Evolutionary conservation across 2,113 vertebrate genomes (phyloP), one percentile per base, ranked within the genome.

Genomic region (Actenoides lindsayi): DNA sequence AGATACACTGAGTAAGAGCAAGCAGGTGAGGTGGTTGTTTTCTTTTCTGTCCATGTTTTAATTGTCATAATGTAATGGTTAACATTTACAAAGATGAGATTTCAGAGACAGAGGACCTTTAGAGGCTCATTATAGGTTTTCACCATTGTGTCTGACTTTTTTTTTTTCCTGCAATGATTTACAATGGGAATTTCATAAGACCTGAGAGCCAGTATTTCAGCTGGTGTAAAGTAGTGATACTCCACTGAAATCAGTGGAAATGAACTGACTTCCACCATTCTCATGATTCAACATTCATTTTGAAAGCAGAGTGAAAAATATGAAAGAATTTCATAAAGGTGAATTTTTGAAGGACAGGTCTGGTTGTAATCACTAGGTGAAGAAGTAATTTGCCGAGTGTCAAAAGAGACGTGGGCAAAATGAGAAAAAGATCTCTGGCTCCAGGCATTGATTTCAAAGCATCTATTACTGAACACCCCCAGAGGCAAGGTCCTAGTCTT

Each of bases 321-420:
- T 8, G 10, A 65, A 18, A 59, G 24, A 83, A 16, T 85, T 93
- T 83, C 42, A 67, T 71, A 75, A 59, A 92, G 25, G 62, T 79
- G 60, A 78, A 20, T 57, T 78, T 89, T 84, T 90, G 76, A 90
- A 93, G 51, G 79, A 78, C 63, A 31, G 30, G 30, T 64, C 51
- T 93, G 30, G 31, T 60, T 63, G 37, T 41, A 86, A 92, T 74
- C 79, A 84, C 13, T 56, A 65, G 67, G 28, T 92, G 50, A 94
- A 73, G 85, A 90, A 86, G 64, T 63, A 93, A 92, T 94, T 93
- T 90, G 15, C 63, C 77, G 76, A 74, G 68, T 50, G 13, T 83
- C 59, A 67, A 63, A 94, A 57, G 53, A 73, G 68, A 53, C 6
- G 3, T 46, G 46, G 60, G 25, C 17, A 77, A 33, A 59, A 44